Evolutionary conservation across 2,797 vertebrate genomes (phyloP).

Genomic region (Sternarchorhynchus goeldii): DNA sequence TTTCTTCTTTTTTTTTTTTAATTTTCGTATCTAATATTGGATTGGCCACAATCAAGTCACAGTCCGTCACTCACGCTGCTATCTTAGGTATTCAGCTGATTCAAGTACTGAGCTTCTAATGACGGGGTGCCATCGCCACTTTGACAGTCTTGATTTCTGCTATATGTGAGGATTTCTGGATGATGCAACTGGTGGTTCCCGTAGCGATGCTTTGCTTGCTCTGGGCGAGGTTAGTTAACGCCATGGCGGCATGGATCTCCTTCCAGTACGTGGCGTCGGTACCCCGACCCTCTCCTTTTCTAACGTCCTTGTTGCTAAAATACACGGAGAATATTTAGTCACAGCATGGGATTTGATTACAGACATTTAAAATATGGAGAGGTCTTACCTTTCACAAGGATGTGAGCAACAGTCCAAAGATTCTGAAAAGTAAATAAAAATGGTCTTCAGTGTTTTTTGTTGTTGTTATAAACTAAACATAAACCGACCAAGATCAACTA

Average conservation of each 20-base stretch:
- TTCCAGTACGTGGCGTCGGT: slow-evolving; percentile 98
- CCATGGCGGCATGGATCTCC: slow-evolving; percentile 98
- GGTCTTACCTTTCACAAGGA: slow-evolving; percentile 39
- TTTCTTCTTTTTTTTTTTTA: neutral
- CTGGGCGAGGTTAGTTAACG: slow-evolving; percentile 96
- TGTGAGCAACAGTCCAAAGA: slow-evolving; percentile 48
- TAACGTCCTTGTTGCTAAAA: slow-evolving; percentile 15
- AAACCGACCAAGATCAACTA: neutral
- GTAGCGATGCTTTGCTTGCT: slow-evolving; percentile 82
- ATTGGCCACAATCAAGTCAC: slow-evolving; percentile 31
- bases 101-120: slow-evolving; percentile 53
- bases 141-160: slow-evolving; percentile 99
- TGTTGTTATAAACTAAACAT: slow-evolving; percentile 21
- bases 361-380: neutral
- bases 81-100: neutral
- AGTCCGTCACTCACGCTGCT: neutral
- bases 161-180: slow-evolving; percentile 99
- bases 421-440: slow-evolving; percentile 41
- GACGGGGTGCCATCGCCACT: slow-evolving; percentile 85
- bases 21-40: too few species aligned
- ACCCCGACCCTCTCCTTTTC: slow-evolving; percentile 69
- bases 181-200: slow-evolving; percentile 97
- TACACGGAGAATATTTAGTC: neutral
- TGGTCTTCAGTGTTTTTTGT: neutral
- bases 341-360: neutral